Evolutionary conservation across 2,113 vertebrate species (phyloP).

Genomic region (Coryphaenoides rupestris): DNA sequence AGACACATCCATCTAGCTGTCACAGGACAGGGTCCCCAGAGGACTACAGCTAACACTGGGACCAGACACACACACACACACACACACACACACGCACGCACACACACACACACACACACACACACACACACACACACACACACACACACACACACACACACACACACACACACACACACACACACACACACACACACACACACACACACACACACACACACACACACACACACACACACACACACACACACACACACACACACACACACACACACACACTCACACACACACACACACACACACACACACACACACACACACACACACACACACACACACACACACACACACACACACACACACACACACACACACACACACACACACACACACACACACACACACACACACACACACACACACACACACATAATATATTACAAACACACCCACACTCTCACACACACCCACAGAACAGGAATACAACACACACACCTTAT

Average conservation of each 20-base stretch:
- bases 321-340: too few species aligned
- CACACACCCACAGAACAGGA: not conserved
- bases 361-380: too few species aligned
- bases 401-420: constrained; percentile 2
- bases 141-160: not conserved
- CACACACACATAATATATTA: constrained; percentile 30
- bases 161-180: constrained; percentile 20
- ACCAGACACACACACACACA: constrained; percentile 15
- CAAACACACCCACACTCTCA: constrained; percentile 17
- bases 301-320: too few species aligned
- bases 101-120: constrained; percentile 28
- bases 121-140: constrained; percentile 26
- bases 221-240: constrained; percentile 24
- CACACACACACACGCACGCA: constrained; percentile 28
- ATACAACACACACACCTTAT: constrained; percentile 38
- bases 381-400: too few species aligned
- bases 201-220: constrained; percentile 17
- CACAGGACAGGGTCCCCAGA: constrained; percentile 41
- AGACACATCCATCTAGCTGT: constrained; percentile 61
- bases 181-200: not conserved
- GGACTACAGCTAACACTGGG: constrained; percentile 30
- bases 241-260: constrained; percentile 24
- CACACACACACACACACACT: constrained; percentile 20
- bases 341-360: too few species aligned
- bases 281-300: not conserved